Base-by-base conservation (phyloP, 1,140 invertebrate species). In the Parapsyche elsis region DNA sequence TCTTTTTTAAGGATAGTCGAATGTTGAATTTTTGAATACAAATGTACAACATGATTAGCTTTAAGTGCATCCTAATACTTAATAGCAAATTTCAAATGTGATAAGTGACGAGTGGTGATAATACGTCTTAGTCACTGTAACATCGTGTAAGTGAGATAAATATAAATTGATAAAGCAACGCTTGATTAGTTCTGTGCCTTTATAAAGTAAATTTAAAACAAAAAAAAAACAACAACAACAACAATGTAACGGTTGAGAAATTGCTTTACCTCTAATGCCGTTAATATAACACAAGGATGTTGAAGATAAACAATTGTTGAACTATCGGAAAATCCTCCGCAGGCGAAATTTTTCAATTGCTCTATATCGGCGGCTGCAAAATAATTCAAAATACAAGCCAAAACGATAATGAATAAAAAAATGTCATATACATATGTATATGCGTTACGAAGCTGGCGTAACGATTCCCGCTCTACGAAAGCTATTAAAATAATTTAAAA, bases 281-380 rank as follows among this genome's bases (percentile, higher is more conserved):
- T 95, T 82, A 96, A 90, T 85, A 96, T 94, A 80, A 95, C 94
- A 87, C 94, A 95, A 84, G 94, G 94, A 91, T 96, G 94, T 88
- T 95, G 93, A 81, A 95, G 89, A 88, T 95, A 96, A 80, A 95
- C 93, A 86, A 95, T 95, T 75, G 94, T 95, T 57, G 92, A 94
- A 84, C 91, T 90, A 87, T 95, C 94, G 86, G 92, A 93, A 86
- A 94, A 95, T 82, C 94, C 94, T 77, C 94, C 94, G 85, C 92
- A 95, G 70, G 93, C 92, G 88, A 95, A 95, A 84, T 94, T 90
- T 84, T 91, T 91, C 83, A 96, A 89, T 86, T 95, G 94, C 84
- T 94, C 93, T 87, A 95, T 94, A 86, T 96, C 94, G 84, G 91
- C 90, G 85, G 93, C 93, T 94, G 89, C 24, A 90, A 90, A 80